Conservation (phyloP, 2,888 invertebrate genomes). For the Eubasilissa splendida region DNA sequence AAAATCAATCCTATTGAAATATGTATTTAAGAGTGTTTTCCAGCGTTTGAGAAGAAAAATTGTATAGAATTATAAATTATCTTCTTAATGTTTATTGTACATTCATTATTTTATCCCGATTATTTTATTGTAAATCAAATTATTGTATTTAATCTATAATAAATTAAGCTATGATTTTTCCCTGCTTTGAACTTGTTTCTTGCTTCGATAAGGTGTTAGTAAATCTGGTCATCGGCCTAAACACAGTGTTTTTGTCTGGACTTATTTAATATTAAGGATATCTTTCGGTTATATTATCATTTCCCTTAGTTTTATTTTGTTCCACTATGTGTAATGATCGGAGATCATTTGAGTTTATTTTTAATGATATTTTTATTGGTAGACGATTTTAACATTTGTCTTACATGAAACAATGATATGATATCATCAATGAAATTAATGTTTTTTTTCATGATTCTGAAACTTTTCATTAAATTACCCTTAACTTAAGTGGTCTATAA, state of each 20-base stretch:
- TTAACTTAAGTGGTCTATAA: not conserved
- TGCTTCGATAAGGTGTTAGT: conserved; percentile 9
- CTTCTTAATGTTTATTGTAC: conserved; percentile 53
- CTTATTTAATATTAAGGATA: conserved; percentile 12
- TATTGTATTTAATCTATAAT: conserved; percentile 32
- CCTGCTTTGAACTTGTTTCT: not conserved
- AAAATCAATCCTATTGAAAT: too few species aligned
- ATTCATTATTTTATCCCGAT: conserved; percentile 46
- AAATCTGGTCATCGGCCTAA: conserved; percentile 32
- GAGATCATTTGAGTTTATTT: conserved; percentile 11
- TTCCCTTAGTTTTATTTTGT: conserved; percentile 10
- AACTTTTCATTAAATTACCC: not conserved
- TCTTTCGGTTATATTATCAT: conserved; percentile 6
- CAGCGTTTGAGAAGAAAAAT: conserved; percentile 16
- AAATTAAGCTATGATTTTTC: conserved; percentile 17
- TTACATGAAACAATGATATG: not conserved
- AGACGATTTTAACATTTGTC: conserved; percentile 19
- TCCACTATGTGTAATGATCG: conserved; percentile 4
- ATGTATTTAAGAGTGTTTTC: conserved; percentile 17
- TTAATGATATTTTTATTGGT: conserved; percentile 12
- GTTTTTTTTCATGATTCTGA: too few species aligned
- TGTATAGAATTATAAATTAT: conserved; percentile 50
- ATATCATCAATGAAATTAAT: too few species aligned
- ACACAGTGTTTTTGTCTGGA: not conserved
- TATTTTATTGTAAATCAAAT: conserved; percentile 29